Percentiles rank a stretch among this genome's conserved stretches.
Evolutionary conservation across 1,140 invertebrate genomes (phyloP).

Genomic region (Drosophila lacteicornis): DNA sequence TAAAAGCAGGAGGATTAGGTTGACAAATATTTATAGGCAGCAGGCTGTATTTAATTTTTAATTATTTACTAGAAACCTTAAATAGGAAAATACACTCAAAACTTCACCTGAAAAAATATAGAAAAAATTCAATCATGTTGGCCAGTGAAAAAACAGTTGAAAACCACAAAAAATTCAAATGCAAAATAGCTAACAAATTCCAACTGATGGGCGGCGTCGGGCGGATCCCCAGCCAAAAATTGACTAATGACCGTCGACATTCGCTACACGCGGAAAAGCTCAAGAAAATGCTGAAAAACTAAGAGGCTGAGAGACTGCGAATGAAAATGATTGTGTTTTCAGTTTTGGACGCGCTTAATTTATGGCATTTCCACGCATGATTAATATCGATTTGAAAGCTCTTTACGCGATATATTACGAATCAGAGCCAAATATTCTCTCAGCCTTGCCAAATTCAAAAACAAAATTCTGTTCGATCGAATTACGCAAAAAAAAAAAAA

Average conservation of each 20-base stretch:
- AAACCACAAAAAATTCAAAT: neutral
- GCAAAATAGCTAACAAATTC: conserved; percentile 21
- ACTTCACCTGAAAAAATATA: neutral
- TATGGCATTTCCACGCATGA: conserved; percentile 80
- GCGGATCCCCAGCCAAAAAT: conserved; percentile 38
- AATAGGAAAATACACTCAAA: neutral
- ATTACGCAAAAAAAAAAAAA: conserved; percentile 31
- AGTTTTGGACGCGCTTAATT: conserved; percentile 59
- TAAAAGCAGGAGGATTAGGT: neutral
- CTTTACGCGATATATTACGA: conserved; percentile 47
- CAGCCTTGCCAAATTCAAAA: conserved; percentile 35
- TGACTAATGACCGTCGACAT: conserved; percentile 75
- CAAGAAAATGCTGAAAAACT: conserved; percentile 13
- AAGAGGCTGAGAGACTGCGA: neutral
- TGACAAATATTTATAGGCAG: no score
- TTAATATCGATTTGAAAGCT: conserved; percentile 83
- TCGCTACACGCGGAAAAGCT: conserved; percentile 56
- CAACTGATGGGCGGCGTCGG: conserved; percentile 38
- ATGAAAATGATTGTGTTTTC: conserved; percentile 58
- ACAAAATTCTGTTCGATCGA: conserved; percentile 30
- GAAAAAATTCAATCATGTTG: neutral
- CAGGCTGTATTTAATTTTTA: no score
- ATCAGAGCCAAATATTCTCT: conserved; percentile 25
- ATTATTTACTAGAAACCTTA: neutral
- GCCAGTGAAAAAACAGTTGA: neutral